Evolutionary conservation across 2,113 vertebrate genomes (phyloP).

Genomic region (Myiopsitta monachus): DNA sequence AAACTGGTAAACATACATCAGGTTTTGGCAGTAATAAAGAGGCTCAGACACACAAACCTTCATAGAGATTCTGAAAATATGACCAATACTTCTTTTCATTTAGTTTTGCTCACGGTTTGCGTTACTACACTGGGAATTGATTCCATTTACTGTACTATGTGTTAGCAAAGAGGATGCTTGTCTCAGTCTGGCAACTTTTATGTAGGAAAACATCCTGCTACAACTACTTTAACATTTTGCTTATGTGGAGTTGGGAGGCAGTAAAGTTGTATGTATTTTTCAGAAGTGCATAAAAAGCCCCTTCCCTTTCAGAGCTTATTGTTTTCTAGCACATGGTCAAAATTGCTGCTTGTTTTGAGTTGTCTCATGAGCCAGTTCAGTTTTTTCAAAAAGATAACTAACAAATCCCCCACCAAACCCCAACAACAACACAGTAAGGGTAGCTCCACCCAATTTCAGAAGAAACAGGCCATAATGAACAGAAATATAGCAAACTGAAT

Average conservation of each 20-base stretch:
- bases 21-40: background rate
- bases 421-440: background rate
- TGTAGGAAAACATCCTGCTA: background rate
- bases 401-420: background rate
- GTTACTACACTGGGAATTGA: constrained; percentile 29
- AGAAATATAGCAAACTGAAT: background rate
- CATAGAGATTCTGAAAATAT: constrained; percentile 7
- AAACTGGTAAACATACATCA: background rate
- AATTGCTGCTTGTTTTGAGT: background rate
- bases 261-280: background rate
- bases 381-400: background rate
- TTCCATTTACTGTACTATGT: constrained; percentile 42
- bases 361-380: background rate
- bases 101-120: constrained; percentile 31
- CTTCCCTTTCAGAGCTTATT: background rate
- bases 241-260: background rate
- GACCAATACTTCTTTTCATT: constrained; percentile 40
- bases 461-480: background rate
- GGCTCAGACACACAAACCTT: background rate
- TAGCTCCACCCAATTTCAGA: background rate
- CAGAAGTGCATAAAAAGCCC: background rate
- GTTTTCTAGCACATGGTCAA: background rate
- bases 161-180: constrained; percentile 14
- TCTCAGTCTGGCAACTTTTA: background rate
- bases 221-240: background rate